Base-by-base conservation (phyloP, 2,888 invertebrate genomes). In the Calephelis perditalis region DNA sequence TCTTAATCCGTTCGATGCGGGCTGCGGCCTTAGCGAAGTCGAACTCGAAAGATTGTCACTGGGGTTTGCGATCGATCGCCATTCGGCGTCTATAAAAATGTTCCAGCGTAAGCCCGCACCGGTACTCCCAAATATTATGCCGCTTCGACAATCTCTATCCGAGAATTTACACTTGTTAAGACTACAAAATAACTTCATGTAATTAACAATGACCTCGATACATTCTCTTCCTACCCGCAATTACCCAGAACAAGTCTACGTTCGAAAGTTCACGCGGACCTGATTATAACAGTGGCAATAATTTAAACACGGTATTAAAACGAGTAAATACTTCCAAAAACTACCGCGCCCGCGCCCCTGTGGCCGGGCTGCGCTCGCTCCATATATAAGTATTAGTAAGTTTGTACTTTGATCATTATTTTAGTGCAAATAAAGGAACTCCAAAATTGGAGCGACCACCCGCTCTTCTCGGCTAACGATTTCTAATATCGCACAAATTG, bases 281-380 rank as follows among this genome's bases (percentile, higher is more conserved):
- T 62, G 63, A 63, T 63, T 58, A 64, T 63, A 61, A 64, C 64
- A 66, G 65, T 63, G 64, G 64, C 64, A 62, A 63, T 63, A 60
- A 63, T 65, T 68, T 68, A 68, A 70, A 70, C 67, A 69, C 70
- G 66, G 69, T 68, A 69, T 70, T 70, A 72, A 78, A 76, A 77
- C 71, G 75, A 79, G 81, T 81, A 82, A 81, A 82, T 76, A 79
- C 74, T 73, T 81, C 81, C 77, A 81, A 81, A 79, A 79, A 73
- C 72, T 76, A 73, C 71, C 70, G 70, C 70, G 70, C 70, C 65
- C 65, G 64, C 66, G 67, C 65, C 65, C 65, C 65, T 66, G 62
- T 62, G 66, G 65, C 65, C 62, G 46, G 43, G 60, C 58, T 61
- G 56, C 66, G 65, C 70, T 45, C 65, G 60, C 61, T 58, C 65